Percentiles rank a stretch among this genome's conserved stretches.
These are phyloP conservation scores for Lepas anatifera DNA, from an alignment of 2,888 invertebrate genomes.

Conservation along the genomic window DNA sequence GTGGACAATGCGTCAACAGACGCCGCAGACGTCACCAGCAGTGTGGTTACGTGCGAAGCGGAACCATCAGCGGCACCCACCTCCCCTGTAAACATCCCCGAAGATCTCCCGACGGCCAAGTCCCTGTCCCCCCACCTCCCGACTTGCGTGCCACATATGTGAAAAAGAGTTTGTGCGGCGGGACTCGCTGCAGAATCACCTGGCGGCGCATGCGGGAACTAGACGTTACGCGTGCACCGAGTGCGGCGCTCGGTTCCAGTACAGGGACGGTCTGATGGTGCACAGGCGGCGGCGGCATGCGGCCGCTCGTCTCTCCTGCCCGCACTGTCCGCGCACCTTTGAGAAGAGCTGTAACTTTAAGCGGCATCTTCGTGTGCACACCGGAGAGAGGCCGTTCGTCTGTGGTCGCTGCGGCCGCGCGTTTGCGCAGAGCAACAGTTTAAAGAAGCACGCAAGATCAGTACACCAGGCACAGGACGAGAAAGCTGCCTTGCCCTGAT, in stretches of 20 bases:
- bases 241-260: conserved; percentile 16
- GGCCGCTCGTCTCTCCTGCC: background rate
- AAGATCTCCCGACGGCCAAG: too few relatives aligned
- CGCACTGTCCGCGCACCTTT: background rate
- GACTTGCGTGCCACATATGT: background rate
- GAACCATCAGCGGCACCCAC: background rate
- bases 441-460: conserved; percentile 3
- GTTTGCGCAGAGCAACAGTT: background rate
- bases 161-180: conserved; percentile 42
- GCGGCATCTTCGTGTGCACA: background rate
- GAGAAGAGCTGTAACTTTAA: background rate
- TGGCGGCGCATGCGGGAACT: conserved; percentile 18
- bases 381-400: background rate
- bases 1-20: background rate
- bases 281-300: conserved; percentile 13
- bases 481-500: too few relatives aligned
- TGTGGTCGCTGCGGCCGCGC: background rate
- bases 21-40: background rate
- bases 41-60: background rate
- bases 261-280: conserved; percentile 18
- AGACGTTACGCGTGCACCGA: conserved; percentile 16
- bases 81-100: background rate
- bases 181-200: background rate
- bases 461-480: too few relatives aligned
- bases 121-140: background rate